Percentiles rank a stretch among this genome's conserved stretches.
Conservation (phyloP, 2,113 vertebrate species). For the Xiphophorus hellerii region DNA sequence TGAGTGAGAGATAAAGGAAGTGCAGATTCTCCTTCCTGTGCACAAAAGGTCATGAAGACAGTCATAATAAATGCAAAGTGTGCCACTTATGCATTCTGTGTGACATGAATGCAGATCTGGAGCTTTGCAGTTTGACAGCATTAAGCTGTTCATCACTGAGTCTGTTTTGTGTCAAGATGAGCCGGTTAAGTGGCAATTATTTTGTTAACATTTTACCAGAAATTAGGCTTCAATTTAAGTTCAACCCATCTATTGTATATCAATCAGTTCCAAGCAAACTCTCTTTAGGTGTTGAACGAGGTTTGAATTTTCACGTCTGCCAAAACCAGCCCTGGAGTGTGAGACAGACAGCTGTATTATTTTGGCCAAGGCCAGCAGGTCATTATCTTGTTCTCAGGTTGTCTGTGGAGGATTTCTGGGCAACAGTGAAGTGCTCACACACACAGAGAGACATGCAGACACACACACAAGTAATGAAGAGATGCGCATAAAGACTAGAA, state of each 20-base stretch:
- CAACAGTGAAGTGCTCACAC: not conserved
- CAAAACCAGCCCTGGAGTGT: constrained; percentile 1
- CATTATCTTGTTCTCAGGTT: constrained; percentile 51
- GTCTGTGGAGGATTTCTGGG: constrained; percentile 43
- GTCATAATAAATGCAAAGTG: constrained; percentile 44
- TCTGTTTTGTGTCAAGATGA: constrained; percentile 6
- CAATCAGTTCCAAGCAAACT: not conserved
- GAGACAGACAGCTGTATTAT: constrained; percentile 34
- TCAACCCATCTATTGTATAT: not conserved
- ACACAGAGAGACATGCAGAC: too few relatives aligned
- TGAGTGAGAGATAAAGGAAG: constrained; percentile 3
- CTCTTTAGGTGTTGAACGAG: not conserved
- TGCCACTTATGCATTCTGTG: constrained; percentile 26
- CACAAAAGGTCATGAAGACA: constrained; percentile 62
- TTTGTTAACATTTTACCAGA: not conserved
- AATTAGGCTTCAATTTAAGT: not conserved
- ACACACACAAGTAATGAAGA: too few relatives aligned
- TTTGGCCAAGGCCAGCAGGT: constrained; percentile 34
- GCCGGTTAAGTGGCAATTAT: too few relatives aligned
- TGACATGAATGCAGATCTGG: constrained; percentile 39
- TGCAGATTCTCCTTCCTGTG: constrained; percentile 53
- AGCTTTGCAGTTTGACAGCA: constrained; percentile 17
- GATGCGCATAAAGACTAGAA: not conserved
- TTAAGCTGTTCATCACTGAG: not conserved
- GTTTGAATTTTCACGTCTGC: constrained; percentile 22